phyloP scores from a whole-genome alignment of 2,113 vertebrate genomes.

The Silurus asotus region DNA sequence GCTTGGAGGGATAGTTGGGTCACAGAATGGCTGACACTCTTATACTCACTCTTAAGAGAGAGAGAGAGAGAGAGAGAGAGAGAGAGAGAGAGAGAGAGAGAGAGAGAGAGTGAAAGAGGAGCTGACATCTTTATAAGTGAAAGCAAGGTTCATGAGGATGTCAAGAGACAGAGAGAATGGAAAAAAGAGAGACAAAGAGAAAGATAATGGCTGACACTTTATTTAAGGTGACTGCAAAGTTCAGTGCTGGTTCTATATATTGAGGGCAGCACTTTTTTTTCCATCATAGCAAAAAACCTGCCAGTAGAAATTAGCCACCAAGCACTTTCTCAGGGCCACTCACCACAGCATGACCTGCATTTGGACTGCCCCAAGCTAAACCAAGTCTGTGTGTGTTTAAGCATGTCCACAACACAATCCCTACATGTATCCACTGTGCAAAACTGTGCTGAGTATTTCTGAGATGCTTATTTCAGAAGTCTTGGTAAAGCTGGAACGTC shows the following conservation, averaged over 20 bases:
- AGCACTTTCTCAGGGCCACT: conserved; percentile 48
- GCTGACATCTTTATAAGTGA: background rate
- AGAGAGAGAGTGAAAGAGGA: background rate
- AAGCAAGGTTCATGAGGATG: background rate
- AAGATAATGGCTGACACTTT: conserved; percentile 28
- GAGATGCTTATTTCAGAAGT: background rate
- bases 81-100: background rate
- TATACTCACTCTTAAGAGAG: background rate
- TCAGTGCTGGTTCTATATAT: conserved; percentile 32
- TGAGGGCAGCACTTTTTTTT: conserved; percentile 2
- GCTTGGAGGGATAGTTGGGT: background rate
- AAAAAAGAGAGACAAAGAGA: background rate
- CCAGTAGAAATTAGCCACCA: conserved; percentile 20
- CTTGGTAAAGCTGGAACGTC: background rate
- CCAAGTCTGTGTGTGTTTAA: background rate
- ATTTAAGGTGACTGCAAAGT: conserved; percentile 27
- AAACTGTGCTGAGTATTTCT: conserved; percentile 8
- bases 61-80: background rate
- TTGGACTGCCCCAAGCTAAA: conserved; percentile 1
- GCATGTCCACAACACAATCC: conserved; percentile 1
- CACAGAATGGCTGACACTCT: background rate
- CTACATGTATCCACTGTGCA: background rate
- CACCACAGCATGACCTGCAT: conserved; percentile 12
- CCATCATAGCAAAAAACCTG: conserved; percentile 18
- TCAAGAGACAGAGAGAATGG: background rate